Base-by-base conservation (phyloP, 1,140 invertebrate genomes). In the Drosophila kikkawai region DNA sequence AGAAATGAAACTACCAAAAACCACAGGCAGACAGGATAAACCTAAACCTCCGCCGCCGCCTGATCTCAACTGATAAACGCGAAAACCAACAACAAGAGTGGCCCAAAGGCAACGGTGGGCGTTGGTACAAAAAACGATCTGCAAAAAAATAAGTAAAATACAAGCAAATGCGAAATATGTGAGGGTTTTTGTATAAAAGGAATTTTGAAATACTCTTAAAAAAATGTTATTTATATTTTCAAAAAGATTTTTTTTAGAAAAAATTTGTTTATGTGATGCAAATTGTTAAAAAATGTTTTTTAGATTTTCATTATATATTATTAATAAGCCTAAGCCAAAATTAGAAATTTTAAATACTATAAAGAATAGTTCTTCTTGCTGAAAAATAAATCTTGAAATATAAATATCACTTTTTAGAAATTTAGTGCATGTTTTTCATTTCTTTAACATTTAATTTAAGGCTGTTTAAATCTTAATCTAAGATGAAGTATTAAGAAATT, bases 21-120 rank as follows among this genome's bases (percentile, higher is more conserved):
- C 66, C 75, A 44, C 74, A 73, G 57, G 67, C 83, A 82, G 71
- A 44, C 84, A 86, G 85, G 85, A 86, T 91, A 90, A 91, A 74
- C 58, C 41, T 42, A 56, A 73, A 45, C 61, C 42, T 55, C 55
- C 48, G 19, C 41, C 11, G 77, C 71, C 66, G 81, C 74, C 85
- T 82, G 85, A 90, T 90, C 86, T 90, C 73, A 90, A 90, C 85
- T 85, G 85, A 90, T 90, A 90, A 91, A 90, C 79, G 86, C 67
- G 79, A 91, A 88, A 90, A 90, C 85, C 85, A 90, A 90, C 70
- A 71, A 58, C 65, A 71, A 75, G 53, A 65, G 17, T 58, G 41
- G 55, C 26, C 41, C 56, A 65, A 84, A 85, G 70, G 63, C 48
- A 67, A 61, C 42, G 84, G 84, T 88, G 84, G 85, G 84, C 85